Percentiles rank a stretch among this genome's conserved stretches.
phyloP scores from a whole-genome alignment of 2,113 vertebrate genomes.

The Thalassoma bifasciatum region DNA sequence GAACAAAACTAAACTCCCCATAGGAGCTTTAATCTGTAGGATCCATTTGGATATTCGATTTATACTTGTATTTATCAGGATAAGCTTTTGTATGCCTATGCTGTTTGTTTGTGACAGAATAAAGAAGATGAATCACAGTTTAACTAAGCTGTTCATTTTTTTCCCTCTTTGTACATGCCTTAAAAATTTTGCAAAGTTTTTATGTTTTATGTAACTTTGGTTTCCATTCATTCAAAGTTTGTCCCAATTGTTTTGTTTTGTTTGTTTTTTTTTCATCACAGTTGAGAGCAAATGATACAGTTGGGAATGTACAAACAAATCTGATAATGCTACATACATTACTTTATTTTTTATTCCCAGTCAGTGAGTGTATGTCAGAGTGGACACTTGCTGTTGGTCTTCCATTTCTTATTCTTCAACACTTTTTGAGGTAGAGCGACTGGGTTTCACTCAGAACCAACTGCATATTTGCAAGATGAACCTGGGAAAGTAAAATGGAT shows the following conservation, averaged over 20 bases:
- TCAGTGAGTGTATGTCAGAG: not conserved
- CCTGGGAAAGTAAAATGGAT: slow-evolving; percentile 70
- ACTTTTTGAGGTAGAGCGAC: slow-evolving; percentile 21
- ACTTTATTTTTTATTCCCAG: slow-evolving; percentile 1
- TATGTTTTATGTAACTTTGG: no score
- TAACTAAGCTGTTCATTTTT: no score
- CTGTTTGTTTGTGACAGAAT: not conserved
- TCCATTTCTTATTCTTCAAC: slow-evolving; percentile 8
- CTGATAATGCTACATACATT: not conserved
- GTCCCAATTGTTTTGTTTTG: no score
- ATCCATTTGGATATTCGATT: not conserved
- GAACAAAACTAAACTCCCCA: no score
- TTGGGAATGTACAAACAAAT: not conserved
- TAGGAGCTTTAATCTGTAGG: no score
- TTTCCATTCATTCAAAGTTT: not conserved
- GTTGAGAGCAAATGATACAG: not conserved
- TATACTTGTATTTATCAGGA: not conserved
- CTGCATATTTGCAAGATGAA: slow-evolving; percentile 83
- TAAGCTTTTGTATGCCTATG: not conserved
- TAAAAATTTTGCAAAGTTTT: no score
- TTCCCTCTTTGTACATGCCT: no score
- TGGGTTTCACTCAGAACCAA: slow-evolving; percentile 62
- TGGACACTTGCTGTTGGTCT: slow-evolving; percentile 15
- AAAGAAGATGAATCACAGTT: not conserved
- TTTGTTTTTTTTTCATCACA: not conserved